Base-by-base conservation (phyloP, 2,797 vertebrate species). In the Semaprochilodus insignis region DNA sequence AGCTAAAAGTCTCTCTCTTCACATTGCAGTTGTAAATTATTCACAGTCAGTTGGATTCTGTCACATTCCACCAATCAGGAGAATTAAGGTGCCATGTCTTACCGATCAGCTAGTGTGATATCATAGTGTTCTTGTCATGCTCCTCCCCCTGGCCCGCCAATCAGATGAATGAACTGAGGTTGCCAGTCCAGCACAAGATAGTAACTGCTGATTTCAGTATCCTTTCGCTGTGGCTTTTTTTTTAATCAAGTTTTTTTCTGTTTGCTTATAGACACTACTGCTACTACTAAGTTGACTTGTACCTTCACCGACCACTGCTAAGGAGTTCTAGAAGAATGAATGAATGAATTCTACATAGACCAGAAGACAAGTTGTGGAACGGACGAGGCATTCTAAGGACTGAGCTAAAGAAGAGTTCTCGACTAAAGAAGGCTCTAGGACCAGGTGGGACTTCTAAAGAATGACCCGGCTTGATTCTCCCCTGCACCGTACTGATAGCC, bases 401-500 rank as follows among this genome's bases (percentile, higher is more conserved):
- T 55, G 55, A 62, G 51, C 60, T 25, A 23, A n/a, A 6, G 21
- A 87, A 90, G 90, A 27, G 5, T 27, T 66, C 17, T 25, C 0
- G 91, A 87, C 74, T 86, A 88, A 86, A 71, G 81, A 80, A 83
- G 86, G 83, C 86, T 82, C 72, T 74, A 54, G 23, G 63, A 85
- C 60, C 31, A 70, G 82, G 82, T 44, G 81, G 84, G 69, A 57
- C 36, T 65, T 31, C 80, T 48, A 40, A 88, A 91, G 89, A 85
- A 94, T 95, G 94, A 95, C 93, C 83, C 89, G 90, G 62, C 67
- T 93, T 87, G 94, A 95, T 74, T 87, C 90, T 5, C 90, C 92
- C 84, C 87, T 88, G 25, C 80, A 89, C 11, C 87, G 78, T 69
- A 84, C 70, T 19, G 82, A 85, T 27, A 89, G 89, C 77, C 88